Evolutionary conservation across 2,113 vertebrate species (phyloP).

Genomic region (Malurus alboscapulatus): DNA sequence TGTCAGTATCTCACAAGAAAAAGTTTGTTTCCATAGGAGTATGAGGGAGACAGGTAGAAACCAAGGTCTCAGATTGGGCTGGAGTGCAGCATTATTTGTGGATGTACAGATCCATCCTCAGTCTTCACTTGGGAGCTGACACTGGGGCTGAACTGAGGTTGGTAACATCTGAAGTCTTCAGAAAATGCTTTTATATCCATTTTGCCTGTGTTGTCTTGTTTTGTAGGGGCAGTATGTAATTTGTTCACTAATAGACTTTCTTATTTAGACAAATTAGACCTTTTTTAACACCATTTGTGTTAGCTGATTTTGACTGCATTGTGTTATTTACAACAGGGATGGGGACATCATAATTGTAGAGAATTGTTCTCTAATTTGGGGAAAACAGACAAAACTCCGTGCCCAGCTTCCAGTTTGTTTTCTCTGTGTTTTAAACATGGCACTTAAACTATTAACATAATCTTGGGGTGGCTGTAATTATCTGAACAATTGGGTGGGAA

Average conservation of each 20-base stretch:
- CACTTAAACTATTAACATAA: neutral
- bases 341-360: neutral
- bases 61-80: neutral
- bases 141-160: neutral
- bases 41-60: neutral
- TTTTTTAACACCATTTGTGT: conserved; percentile 17
- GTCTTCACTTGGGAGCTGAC: neutral
- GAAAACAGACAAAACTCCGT: neutral
- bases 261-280: conserved; percentile 41
- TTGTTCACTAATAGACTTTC: conserved; percentile 8
- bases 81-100: accelerated
- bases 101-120: neutral
- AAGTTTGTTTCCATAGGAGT: neutral
- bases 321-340: conserved; percentile 1
- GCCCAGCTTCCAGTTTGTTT: neutral
- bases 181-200: neutral
- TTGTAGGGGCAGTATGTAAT: neutral
- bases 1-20: neutral
- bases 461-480: conserved; percentile 1
- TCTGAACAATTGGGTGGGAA: neutral
- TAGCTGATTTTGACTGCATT: conserved; percentile 21
- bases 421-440: neutral
- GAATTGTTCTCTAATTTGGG: conserved; percentile 14
- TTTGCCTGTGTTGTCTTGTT: neutral
- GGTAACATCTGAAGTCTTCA: neutral